Evolutionary conservation across 2,888 invertebrate species (phyloP).

Genomic region (Drosophila aldrichi): DNA sequence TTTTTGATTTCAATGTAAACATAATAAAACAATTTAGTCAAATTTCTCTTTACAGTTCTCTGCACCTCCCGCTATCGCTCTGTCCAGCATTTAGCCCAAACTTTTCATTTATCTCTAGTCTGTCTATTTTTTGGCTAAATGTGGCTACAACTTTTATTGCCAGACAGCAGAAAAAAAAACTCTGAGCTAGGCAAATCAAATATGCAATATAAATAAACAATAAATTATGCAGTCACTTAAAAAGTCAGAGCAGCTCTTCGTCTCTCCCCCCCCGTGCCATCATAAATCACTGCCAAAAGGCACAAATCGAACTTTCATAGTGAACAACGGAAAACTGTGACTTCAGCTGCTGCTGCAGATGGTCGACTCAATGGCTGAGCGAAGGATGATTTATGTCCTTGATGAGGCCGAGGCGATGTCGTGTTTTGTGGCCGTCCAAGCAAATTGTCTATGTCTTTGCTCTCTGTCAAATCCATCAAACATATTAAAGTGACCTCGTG

Average conservation of each 20-base stretch:
- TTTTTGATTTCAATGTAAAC: slow-evolving; percentile 1
- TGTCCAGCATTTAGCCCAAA: not conserved
- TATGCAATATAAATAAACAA: slow-evolving; percentile 42
- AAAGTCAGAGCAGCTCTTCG: slow-evolving; percentile 23
- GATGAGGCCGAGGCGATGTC: not conserved
- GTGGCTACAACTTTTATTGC: slow-evolving; percentile 20
- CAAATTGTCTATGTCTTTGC: not conserved
- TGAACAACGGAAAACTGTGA: slow-evolving; percentile 12
- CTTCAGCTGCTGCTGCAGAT: slow-evolving; percentile 6
- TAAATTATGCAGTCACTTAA: slow-evolving; percentile 46
- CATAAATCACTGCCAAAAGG: slow-evolving; percentile 43
- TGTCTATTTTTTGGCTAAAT: slow-evolving; percentile 26
- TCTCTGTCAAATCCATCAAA: slow-evolving; percentile 1
- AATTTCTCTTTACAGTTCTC: not conserved
- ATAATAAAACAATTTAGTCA: not conserved
- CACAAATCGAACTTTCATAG: slow-evolving; percentile 13
- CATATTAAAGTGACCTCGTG: slow-evolving; percentile 1
- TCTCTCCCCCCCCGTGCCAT: not conserved
- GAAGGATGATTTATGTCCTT: slow-evolving; percentile 54
- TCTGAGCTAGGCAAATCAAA: slow-evolving; percentile 24
- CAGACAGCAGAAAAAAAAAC: slow-evolving; percentile 11
- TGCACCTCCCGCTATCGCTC: no score
- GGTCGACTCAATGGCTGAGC: slow-evolving; percentile 3
- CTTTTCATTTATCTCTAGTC: not conserved
- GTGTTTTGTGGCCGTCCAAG: not conserved